These are phyloP conservation scores for Allophyes oxyacanthae DNA, from an alignment of 2,888 invertebrate species.

Conservation along the genomic window DNA sequence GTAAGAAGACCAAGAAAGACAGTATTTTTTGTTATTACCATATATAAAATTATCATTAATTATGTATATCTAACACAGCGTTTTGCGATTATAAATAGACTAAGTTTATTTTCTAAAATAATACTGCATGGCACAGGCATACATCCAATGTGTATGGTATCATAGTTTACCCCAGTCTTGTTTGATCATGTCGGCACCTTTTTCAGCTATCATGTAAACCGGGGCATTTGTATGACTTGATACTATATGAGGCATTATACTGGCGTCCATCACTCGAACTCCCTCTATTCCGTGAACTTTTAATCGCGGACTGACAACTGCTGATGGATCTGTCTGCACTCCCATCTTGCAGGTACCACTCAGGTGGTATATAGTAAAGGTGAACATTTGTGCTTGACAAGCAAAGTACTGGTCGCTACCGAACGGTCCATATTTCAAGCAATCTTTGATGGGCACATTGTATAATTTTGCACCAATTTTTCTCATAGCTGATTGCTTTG, in stretches of 20 bases:
- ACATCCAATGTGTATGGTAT: constrained; percentile 10
- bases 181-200: constrained; percentile 92
- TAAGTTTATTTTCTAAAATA: constrained; percentile 11
- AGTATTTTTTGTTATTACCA: not conserved
- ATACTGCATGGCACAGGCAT: not conserved
- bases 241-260: constrained; percentile 94
- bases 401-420: constrained; percentile 92
- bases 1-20: not conserved
- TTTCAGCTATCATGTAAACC: constrained; percentile 95
- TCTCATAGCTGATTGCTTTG: constrained; percentile 89
- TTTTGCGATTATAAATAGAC: no score
- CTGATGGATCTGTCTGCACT: constrained; percentile 82
- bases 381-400: constrained; percentile 91
- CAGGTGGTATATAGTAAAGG: constrained; percentile 92
- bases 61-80: no score
- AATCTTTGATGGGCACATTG: constrained; percentile 90
- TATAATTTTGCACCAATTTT: constrained; percentile 89
- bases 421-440: constrained; percentile 86
- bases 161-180: constrained; percentile 80
- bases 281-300: constrained; percentile 91
- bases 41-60: not conserved
- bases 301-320: constrained; percentile 91
- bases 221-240: constrained; percentile 94
- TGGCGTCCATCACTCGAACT: constrained; percentile 93
- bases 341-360: constrained; percentile 92